Conservation (phyloP, 2,113 vertebrate species). For the Archocentrus centrarchus region DNA sequence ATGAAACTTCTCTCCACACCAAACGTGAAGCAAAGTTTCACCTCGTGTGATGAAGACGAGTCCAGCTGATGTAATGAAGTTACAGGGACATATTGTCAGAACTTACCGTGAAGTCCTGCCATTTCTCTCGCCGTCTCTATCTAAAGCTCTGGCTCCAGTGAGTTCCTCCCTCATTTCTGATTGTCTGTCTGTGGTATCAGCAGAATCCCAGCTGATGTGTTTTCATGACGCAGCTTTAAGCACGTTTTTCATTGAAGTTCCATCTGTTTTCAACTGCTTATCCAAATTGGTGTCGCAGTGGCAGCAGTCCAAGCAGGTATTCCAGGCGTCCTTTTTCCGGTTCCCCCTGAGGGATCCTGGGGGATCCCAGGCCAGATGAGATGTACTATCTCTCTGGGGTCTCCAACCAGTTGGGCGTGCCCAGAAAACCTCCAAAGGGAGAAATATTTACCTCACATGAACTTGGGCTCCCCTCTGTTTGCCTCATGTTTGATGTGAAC, state of each 20-base stretch:
- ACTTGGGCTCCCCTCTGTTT: background rate
- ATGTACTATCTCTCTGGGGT: background rate
- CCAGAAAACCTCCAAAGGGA: background rate
- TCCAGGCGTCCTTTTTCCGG: background rate
- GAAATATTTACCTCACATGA: fast-evolving
- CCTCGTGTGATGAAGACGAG: background rate
- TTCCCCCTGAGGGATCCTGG: background rate
- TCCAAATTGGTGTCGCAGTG: no score
- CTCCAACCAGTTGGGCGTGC: background rate
- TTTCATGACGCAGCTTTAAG: no score
- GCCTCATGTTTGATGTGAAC: no score
- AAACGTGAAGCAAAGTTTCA: background rate
- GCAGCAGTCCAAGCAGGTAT: no score
- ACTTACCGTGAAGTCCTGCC: no score
- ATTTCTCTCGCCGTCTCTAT: background rate
- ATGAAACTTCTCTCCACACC: background rate
- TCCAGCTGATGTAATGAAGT: no score
- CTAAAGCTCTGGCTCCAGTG: background rate
- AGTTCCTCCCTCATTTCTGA: fast-evolving
- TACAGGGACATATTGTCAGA: no score
- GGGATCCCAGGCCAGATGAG: background rate
- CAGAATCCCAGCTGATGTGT: background rate
- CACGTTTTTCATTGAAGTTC: no score
- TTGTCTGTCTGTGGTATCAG: background rate
- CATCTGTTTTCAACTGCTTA: no score